phyloP scores from a whole-genome alignment of 2,113 vertebrate genomes.

The Steatornis caripensis region DNA sequence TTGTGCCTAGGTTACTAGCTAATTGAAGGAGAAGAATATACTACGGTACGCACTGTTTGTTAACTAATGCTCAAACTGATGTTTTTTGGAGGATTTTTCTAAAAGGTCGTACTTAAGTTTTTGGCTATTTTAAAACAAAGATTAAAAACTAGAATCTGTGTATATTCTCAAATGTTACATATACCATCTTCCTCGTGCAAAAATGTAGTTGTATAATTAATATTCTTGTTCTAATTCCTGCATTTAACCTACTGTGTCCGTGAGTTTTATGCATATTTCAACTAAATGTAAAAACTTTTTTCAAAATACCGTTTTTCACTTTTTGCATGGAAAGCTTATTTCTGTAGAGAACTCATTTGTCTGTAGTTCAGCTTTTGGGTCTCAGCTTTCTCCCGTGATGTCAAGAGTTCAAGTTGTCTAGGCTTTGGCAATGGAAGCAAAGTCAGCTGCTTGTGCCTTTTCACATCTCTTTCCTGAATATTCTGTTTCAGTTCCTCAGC shows the following conservation, averaged over 20 bases:
- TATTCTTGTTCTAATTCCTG: not conserved
- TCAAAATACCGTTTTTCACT: not conserved
- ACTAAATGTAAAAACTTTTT: not conserved
- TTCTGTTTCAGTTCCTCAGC: not conserved
- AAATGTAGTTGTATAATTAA: not conserved
- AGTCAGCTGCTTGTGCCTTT: not conserved
- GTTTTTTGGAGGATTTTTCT: not conserved
- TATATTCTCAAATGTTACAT: not conserved
- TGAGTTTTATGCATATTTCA: not conserved
- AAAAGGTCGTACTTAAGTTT: not conserved
- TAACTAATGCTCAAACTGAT: not conserved
- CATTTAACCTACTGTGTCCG: not conserved
- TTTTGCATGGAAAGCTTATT: not conserved
- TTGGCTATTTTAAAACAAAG: not conserved
- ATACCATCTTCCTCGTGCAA: not conserved
- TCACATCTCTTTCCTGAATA: not conserved
- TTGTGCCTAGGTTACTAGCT: not conserved
- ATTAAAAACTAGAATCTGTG: not conserved
- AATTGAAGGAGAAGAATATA: not conserved
- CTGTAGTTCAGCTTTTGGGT: not conserved
- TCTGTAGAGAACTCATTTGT: not conserved
- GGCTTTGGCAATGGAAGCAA: not conserved
- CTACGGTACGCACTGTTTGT: not conserved
- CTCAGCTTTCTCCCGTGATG: not conserved
- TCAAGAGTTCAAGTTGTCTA: not conserved